phyloP scores from a whole-genome alignment of 2,797 vertebrate genomes.

The Trachops cirrhosus region DNA sequence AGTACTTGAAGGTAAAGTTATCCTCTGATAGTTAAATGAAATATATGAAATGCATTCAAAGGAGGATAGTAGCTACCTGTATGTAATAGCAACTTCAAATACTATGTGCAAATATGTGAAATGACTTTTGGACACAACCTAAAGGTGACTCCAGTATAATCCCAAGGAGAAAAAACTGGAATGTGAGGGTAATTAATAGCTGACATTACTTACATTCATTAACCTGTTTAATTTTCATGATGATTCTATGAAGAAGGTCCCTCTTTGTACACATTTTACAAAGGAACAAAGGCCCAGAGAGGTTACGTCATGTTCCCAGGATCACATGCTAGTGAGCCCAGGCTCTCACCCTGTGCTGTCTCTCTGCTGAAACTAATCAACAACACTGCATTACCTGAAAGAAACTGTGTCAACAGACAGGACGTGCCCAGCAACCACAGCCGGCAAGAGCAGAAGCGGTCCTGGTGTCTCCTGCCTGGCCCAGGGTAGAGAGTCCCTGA shows the following conservation, averaged over 20 bases:
- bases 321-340: not conserved
- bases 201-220: not conserved
- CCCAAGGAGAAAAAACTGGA: not conserved
- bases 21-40: not conserved
- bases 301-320: not conserved
- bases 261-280: not conserved
- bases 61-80: not conserved
- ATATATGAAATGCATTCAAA: not conserved
- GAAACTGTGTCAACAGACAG: not conserved
- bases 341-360: not conserved
- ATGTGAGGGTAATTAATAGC: not conserved
- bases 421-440: not conserved
- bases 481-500: no score
- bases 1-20: constrained; percentile 17
- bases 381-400: not conserved
- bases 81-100: not conserved
- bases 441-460: not conserved
- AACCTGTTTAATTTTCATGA: not conserved
- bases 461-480: not conserved
- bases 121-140: not conserved
- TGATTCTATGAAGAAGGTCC: not conserved
- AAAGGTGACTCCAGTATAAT: not conserved
- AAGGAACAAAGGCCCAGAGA: not conserved
- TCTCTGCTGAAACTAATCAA: not conserved
- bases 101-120: not conserved